Percentiles rank a stretch among this genome's conserved stretches.
Evolutionary conservation across 37 sponge, comb jelly and placozoan genomes (phyloP).

Genomic region (Tethya wilhelma): DNA sequence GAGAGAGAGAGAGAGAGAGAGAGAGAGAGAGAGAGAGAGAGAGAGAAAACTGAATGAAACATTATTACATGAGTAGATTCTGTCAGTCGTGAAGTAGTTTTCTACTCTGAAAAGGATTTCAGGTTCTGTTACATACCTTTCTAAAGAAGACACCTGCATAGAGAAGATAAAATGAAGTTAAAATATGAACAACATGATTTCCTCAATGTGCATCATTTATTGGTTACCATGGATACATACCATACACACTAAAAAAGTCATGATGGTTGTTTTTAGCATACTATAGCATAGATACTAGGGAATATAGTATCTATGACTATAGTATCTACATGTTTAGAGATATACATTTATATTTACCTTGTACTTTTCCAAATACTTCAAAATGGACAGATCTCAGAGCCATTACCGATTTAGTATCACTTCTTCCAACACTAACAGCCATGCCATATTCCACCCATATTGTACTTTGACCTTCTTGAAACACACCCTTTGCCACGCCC

Average conservation of each 20-base stretch:
- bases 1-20: no score
- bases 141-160: conserved; percentile 71
- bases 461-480: no score
- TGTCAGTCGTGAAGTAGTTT: not conserved
- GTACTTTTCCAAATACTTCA: conserved; percentile 70
- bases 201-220: not conserved
- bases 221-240: no score
- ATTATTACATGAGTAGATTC: not conserved
- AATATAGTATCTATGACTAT: not conserved
- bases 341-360: no score
- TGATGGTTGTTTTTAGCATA: no score
- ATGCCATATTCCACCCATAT: no score
- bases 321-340: not conserved
- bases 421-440: no score
- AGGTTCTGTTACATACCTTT: conserved; percentile 39
- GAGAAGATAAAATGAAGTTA: not conserved
- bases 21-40: no score
- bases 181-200: not conserved
- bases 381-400: conserved; percentile 52
- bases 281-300: no score
- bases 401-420: no score
- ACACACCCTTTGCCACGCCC: no score
- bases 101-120: not conserved
- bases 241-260: no score
- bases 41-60: not conserved